Evolutionary conservation across 2,888 invertebrate genomes (phyloP).

Genomic region (Drosophila pullipes): DNA sequence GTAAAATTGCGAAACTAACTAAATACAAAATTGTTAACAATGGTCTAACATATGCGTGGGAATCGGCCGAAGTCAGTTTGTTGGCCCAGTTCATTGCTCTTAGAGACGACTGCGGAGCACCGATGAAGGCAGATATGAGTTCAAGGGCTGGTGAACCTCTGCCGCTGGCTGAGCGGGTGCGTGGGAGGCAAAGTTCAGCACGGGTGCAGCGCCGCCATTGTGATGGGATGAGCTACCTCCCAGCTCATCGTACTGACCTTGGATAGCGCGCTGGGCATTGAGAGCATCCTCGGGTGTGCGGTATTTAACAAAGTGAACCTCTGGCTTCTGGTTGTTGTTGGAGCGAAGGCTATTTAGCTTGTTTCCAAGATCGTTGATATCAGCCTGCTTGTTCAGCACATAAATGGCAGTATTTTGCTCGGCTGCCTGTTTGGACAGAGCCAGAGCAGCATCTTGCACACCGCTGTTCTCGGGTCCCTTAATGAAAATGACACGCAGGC

Average conservation of each 20-base stretch:
- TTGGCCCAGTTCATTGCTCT: slow-evolving; percentile 20
- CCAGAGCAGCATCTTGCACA: slow-evolving; percentile 76
- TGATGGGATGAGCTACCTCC: slow-evolving; percentile 70
- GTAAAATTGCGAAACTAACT: slow-evolving; percentile 53
- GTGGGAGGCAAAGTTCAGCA: slow-evolving; percentile 78
- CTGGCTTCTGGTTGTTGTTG: slow-evolving; percentile 75
- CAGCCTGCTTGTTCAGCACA: slow-evolving; percentile 82
- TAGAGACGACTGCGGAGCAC: slow-evolving; percentile 70
- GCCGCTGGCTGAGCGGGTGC: slow-evolving; percentile 45
- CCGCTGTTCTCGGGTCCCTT: slow-evolving; percentile 83
- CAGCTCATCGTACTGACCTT: slow-evolving; percentile 79
- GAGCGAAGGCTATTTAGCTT: slow-evolving; percentile 72
- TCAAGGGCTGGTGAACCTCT: slow-evolving; percentile 47
- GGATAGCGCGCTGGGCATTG: slow-evolving; percentile 81
- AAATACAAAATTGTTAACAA: slow-evolving; percentile 48
- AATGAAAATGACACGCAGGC: slow-evolving; percentile 84
- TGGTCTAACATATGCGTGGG: slow-evolving; percentile 49
- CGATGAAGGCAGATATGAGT: slow-evolving; percentile 73
- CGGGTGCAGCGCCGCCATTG: slow-evolving; percentile 80
- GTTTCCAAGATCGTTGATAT: slow-evolving; percentile 72
- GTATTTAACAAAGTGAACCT: slow-evolving; percentile 84
- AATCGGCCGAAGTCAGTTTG: slow-evolving; percentile 41
- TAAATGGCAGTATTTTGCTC: slow-evolving; percentile 83
- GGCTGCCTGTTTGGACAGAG: slow-evolving; percentile 73
- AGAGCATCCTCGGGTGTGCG: slow-evolving; percentile 82